Percentiles rank a stretch among this genome's conserved stretches.
Conservation (phyloP, 2,113 vertebrate species). For the Narcine bancroftii region DNA sequence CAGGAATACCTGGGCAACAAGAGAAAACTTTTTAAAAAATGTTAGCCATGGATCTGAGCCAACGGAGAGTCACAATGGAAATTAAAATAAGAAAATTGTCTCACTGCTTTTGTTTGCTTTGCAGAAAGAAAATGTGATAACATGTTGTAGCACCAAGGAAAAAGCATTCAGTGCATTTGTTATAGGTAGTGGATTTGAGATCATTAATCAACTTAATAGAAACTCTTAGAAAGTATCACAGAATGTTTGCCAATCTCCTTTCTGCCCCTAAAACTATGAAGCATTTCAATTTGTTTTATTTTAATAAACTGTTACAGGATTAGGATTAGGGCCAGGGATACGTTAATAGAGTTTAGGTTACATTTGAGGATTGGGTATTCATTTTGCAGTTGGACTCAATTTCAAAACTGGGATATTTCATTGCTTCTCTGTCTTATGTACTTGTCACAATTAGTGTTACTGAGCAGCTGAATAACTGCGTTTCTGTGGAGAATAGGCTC, state of each 20-base stretch:
- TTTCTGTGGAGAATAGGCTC: background rate
- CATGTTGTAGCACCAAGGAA: background rate
- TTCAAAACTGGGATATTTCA: background rate
- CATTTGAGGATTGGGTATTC: slow-evolving; percentile 8
- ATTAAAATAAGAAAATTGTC: slow-evolving; percentile 33
- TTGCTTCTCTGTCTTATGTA: background rate
- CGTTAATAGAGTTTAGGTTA: slow-evolving; percentile 10
- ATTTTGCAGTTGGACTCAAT: background rate
- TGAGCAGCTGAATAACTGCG: background rate
- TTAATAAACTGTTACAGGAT: slow-evolving; percentile 34
- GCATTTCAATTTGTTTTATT: background rate
- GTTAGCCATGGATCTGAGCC: background rate
- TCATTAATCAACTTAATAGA: slow-evolving; percentile 8
- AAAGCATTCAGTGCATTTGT: background rate
- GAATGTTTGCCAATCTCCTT: background rate
- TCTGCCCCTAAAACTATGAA: background rate
- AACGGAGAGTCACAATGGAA: slow-evolving; percentile 22
- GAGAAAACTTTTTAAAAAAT: background rate
- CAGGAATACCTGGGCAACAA: slow-evolving; percentile 14
- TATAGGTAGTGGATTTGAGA: background rate
- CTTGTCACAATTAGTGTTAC: background rate
- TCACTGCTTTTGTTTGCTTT: background rate
- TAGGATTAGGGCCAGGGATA: slow-evolving; percentile 18
- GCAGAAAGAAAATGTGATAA: background rate
- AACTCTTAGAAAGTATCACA: background rate